Conservation (phyloP, 2,888 invertebrate genomes). For the Thymelicus sylvestris region DNA sequence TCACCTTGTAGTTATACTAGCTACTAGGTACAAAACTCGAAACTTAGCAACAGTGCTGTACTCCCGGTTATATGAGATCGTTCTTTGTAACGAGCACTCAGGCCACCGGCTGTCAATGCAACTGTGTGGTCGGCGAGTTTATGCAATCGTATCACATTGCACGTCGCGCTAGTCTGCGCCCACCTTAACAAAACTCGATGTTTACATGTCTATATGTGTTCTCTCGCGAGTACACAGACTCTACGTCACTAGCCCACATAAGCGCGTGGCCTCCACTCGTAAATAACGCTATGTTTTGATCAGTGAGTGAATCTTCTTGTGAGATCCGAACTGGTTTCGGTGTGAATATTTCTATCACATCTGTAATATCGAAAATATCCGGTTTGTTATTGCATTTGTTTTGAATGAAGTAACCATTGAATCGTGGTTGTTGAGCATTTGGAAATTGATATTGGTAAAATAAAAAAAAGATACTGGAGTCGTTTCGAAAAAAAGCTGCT, state of each 20-base stretch:
- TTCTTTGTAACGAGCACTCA: conserved; percentile 28
- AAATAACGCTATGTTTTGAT: conserved; percentile 63
- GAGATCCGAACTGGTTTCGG: conserved; percentile 44
- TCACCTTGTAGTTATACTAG: no score
- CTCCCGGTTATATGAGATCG: conserved; percentile 9
- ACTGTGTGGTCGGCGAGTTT: conserved; percentile 54
- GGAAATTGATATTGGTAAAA: no score
- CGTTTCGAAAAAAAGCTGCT: no score
- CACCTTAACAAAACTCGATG: conserved; percentile 31
- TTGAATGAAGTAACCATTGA: conserved; percentile 1
- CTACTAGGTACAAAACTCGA: not conserved
- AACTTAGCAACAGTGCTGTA: not conserved
- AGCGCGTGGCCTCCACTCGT: conserved; percentile 69
- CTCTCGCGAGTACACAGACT: conserved; percentile 59
- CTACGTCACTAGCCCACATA: conserved; percentile 72
- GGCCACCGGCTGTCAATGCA: conserved; percentile 24
- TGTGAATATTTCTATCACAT: conserved; percentile 41
- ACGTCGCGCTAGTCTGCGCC: conserved; percentile 36
- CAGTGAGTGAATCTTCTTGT: conserved; percentile 51
- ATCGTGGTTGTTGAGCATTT: no score
- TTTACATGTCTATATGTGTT: conserved; percentile 35
- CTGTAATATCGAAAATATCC: conserved; percentile 5
- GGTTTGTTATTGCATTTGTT: conserved; percentile 15
- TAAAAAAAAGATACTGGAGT: no score
- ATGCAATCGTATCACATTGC: conserved; percentile 57